Evolutionary conservation across 2,797 vertebrate genomes (phyloP), one percentile per base, ranked within the genome.

Genomic region (Scomberomorus guttatus): DNA sequence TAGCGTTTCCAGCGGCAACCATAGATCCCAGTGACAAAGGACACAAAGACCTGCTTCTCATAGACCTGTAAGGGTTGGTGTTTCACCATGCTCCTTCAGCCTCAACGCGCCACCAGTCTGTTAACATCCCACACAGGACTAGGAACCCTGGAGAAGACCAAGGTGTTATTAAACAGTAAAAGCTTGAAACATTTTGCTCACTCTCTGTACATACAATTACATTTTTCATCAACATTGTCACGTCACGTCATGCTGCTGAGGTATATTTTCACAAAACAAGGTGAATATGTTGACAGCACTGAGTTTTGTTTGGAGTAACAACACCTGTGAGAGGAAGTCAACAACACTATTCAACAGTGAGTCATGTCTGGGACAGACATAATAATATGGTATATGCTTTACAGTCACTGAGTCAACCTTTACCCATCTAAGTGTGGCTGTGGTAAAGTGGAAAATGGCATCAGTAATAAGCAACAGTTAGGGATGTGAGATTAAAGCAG

Each of bases 1-100:
- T 99, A 99, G 87, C 98, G 97, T 94, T 99, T 99, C 98, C 98
- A 99, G 86, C 98, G 97, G 95, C 98, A 99, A 89, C 98, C 98
- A 69, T 98, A 99, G 95, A 99, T 97, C 86, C 98, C 98, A 0
- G 98, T 98, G 94, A 99, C 95, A 77, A 98, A 98, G 89, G 98
- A 99, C 92, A 99, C 92, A 89, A 98, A 98, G 90, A 98, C 92
- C 93, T 99, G 98, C 14, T 97, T 99, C 95, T 99, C 98, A 14
- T 99, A 99, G 95, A 99, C 98, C 96, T 99, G 98, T 80, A 99
- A 95, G 32, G 98, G 98, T 90, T 99, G 98, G 95, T 99, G 98
- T 90, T 97, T 99, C 88, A 99, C 98, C 98, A 99, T 99, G 96
- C 97, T 99, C 97, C 95, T 93, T 95, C 95, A 95, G 90, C 94